A percentile compares a stretch with the other conserved stretches of the same genome.
Conservation (phyloP, 2,888 invertebrate genomes). For the Lithodes maja region DNA sequence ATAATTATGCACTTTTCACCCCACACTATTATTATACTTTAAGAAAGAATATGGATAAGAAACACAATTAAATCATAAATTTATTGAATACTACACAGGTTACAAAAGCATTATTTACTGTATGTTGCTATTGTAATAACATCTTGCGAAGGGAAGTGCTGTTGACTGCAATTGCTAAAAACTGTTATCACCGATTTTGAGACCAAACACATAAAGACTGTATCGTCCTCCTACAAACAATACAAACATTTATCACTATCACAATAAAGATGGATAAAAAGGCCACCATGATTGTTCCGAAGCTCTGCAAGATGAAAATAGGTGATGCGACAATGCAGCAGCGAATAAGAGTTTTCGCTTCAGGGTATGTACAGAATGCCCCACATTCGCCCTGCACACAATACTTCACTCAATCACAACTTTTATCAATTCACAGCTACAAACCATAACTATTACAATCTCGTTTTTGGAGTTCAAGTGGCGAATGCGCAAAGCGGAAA, state of each 20-base stretch:
- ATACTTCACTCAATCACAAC: no score
- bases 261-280: not conserved
- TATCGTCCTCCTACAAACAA: not conserved
- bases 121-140: not conserved
- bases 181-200: not conserved
- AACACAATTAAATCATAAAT: not conserved
- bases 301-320: not conserved
- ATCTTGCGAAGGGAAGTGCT: not conserved
- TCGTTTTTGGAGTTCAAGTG: no score
- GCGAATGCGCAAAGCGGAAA: no score
- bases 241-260: not conserved
- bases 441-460: no score
- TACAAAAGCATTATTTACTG: not conserved
- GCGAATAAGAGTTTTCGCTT: not conserved
- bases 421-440: no score
- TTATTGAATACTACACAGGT: not conserved
- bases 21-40: not conserved
- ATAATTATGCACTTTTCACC: not conserved
- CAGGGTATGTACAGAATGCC: not conserved
- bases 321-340: not conserved
- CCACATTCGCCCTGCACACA: not conserved
- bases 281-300: not conserved
- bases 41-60: not conserved
- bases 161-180: not conserved
- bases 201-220: no score